These are phyloP conservation scores for Notodonta dromedarius DNA, from an alignment of 2,888 invertebrate species.

Conservation along the genomic window DNA sequence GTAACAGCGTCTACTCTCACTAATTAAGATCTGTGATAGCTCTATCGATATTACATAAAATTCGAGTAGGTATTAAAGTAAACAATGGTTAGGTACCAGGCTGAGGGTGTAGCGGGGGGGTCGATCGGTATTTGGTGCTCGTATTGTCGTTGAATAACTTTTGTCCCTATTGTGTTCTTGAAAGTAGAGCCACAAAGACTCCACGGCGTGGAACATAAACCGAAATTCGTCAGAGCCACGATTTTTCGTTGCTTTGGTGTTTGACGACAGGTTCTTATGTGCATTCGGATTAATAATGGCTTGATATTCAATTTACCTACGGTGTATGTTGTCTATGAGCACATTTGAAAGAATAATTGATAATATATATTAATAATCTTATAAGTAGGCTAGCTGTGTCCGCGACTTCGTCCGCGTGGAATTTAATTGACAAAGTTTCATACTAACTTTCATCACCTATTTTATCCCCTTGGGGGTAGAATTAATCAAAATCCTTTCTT, in stretches of 20 bases:
- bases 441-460: too few relatives aligned
- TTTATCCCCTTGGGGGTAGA: too few relatives aligned
- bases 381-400: too few relatives aligned
- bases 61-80: constrained; percentile 76
- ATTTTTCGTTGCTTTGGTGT: constrained; percentile 78
- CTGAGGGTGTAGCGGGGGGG: constrained; percentile 61
- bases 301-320: neutral
- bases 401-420: too few relatives aligned
- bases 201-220: constrained; percentile 78
- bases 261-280: constrained; percentile 57
- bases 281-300: constrained; percentile 24
- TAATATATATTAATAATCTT: too few relatives aligned
- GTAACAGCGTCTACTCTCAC: neutral
- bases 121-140: constrained; percentile 84
- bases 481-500: too few relatives aligned
- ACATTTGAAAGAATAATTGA: neutral
- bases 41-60: constrained; percentile 77
- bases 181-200: constrained; percentile 83
- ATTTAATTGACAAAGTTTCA: too few relatives aligned
- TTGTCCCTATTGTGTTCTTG: constrained; percentile 84
- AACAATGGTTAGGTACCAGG: constrained; percentile 76
- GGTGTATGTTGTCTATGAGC: neutral
- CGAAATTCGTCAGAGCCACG: constrained; percentile 82
- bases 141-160: constrained; percentile 85
- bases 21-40: constrained; percentile 24